A percentile compares a stretch with the other conserved stretches of the same genome.
Evolutionary conservation across 92 coral and sea anemone genomes (phyloP).

Genomic region (Epizoanthus stellaris): DNA sequence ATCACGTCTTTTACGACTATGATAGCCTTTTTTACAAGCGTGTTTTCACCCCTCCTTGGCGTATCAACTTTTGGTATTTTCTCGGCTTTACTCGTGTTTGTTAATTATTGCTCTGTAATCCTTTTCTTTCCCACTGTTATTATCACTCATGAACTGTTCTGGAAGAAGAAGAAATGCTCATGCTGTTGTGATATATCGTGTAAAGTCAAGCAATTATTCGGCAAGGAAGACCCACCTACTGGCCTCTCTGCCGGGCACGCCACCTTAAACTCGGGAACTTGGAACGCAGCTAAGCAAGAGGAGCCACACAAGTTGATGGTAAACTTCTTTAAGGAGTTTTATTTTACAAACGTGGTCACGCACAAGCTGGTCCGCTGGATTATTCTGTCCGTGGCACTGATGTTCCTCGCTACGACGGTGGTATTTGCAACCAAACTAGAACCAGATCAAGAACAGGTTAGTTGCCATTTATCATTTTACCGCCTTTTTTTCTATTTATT

Average conservation of each 20-base stretch:
- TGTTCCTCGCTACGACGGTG: constrained; percentile 70
- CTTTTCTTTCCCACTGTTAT: constrained; percentile 90
- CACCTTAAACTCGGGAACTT: constrained; percentile 10
- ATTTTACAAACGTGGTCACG: constrained; percentile 73
- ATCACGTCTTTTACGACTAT: constrained; percentile 92
- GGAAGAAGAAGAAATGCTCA: constrained; percentile 78
- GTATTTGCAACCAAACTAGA: constrained; percentile 86
- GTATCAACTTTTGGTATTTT: constrained; percentile 96
- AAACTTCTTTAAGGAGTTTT: constrained; percentile 74
- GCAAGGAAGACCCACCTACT: constrained; percentile 46
- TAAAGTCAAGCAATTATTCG: constrained; percentile 34
- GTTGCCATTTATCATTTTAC: background rate
- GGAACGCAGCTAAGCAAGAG: constrained; percentile 52
- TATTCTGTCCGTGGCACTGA: constrained; percentile 67
- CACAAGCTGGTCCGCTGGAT: constrained; percentile 93
- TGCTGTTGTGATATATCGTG: constrained; percentile 37
- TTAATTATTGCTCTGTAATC: constrained; percentile 86
- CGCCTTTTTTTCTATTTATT: background rate
- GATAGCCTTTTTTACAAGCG: constrained; percentile 93
- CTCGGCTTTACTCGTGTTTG: constrained; percentile 91
- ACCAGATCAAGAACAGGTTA: constrained; percentile 94
- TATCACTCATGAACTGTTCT: constrained; percentile 77
- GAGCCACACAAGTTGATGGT: constrained; percentile 75
- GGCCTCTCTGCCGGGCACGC: constrained; percentile 51
- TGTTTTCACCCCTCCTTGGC: constrained; percentile 90